Conservation (phyloP, 1,140 invertebrate genomes). For the Eupeodes corollae region DNA sequence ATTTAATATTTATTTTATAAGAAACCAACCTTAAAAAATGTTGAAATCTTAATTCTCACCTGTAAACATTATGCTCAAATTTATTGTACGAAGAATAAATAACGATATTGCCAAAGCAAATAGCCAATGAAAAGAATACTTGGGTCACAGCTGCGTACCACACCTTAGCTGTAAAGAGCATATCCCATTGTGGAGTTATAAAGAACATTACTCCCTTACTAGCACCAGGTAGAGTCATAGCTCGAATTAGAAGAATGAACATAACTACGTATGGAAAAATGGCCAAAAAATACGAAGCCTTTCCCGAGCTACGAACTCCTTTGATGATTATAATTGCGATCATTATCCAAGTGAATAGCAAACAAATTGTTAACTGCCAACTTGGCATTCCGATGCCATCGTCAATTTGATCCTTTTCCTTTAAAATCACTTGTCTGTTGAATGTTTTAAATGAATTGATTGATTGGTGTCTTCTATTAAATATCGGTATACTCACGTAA, state of each 20-base stretch:
- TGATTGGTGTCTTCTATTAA: constrained; percentile 19
- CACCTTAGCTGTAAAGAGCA: constrained; percentile 54
- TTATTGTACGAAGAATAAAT: constrained; percentile 80
- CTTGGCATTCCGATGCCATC: constrained; percentile 60
- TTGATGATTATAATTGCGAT: constrained; percentile 64
- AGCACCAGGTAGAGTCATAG: constrained; percentile 66
- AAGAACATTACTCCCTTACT: constrained; percentile 65
- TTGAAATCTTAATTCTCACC: constrained; percentile 47
- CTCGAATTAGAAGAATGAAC: constrained; percentile 55
- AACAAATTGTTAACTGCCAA: constrained; percentile 62
- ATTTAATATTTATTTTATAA: constrained; percentile 40
- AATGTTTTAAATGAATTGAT: neutral
- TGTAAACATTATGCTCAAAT: constrained; percentile 65
- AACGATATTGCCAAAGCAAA: constrained; percentile 71
- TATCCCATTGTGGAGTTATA: constrained; percentile 58
- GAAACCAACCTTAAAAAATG: too few species aligned
- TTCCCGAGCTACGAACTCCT: constrained; percentile 68
- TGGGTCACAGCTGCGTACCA: constrained; percentile 71
- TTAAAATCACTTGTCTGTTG: constrained; percentile 52
- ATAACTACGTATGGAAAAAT: constrained; percentile 77
- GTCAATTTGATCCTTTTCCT: constrained; percentile 53
- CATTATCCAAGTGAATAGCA: constrained; percentile 65
- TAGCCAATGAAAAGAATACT: constrained; percentile 50
- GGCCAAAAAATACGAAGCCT: constrained; percentile 73
- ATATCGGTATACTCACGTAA: constrained; percentile 45